phyloP scores from a whole-genome alignment of 2,797 vertebrate species.

The Megaceryle alcyon region DNA sequence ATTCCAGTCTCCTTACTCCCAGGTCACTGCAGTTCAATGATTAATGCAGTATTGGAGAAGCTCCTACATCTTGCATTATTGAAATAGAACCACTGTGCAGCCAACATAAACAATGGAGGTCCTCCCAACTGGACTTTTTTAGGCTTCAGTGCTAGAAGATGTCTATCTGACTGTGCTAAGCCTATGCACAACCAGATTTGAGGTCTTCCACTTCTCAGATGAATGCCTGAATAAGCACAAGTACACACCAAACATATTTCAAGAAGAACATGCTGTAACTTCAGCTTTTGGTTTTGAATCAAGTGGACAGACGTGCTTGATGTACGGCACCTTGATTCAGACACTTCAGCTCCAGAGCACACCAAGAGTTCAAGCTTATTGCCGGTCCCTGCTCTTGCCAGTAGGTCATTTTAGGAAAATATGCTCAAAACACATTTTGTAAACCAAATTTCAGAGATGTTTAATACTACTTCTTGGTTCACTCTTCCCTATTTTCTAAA shows the following conservation, averaged over 20 bases:
- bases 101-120: not conserved
- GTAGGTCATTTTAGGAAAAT: not conserved
- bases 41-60: not conserved
- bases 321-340: not conserved
- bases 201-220: not conserved
- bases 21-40: not conserved
- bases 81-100: not conserved
- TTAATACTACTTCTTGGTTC: not conserved
- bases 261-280: not conserved
- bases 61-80: not conserved
- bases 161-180: not conserved
- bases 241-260: not conserved
- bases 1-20: not conserved
- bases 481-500: not conserved
- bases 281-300: not conserved
- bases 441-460: not conserved
- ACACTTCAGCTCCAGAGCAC: not conserved
- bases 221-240: constrained; percentile 6
- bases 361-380: not conserved
- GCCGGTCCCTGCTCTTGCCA: not conserved
- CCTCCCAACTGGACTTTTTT: not conserved
- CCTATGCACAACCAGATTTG: not conserved
- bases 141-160: not conserved
- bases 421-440: not conserved
- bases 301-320: not conserved